Conservation (phyloP, 2,888 invertebrate genomes). For the Lasioglossum morio region DNA sequence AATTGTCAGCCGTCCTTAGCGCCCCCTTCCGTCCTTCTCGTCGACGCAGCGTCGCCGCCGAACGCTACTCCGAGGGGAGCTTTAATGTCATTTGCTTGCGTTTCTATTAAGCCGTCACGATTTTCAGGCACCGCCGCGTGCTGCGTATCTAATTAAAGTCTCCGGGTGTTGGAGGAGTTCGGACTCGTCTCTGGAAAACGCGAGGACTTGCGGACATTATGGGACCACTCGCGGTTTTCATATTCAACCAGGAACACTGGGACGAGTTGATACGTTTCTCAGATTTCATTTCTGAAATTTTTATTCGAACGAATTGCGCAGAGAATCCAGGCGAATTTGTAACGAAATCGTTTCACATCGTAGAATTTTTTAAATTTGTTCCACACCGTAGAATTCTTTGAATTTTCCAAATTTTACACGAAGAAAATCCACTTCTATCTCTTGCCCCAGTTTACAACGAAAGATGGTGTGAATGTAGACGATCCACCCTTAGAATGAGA, state of each 20-base stretch:
- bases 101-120: slow-evolving; percentile 45
- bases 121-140: neutral
- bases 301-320: neutral
- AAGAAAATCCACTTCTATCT: no score
- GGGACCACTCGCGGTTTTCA: neutral
- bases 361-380: no score
- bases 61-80: slow-evolving; percentile 1
- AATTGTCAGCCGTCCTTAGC: slow-evolving; percentile 47
- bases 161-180: neutral
- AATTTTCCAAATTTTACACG: no score
- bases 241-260: neutral
- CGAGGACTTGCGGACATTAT: neutral
- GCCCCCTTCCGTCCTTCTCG: neutral
- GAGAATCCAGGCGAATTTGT: no score
- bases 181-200: neutral
- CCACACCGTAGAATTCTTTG: no score
- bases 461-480: no score
- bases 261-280: neutral
- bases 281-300: neutral
- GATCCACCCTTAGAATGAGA: no score
- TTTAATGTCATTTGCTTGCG: slow-evolving; percentile 42
- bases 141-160: slow-evolving; percentile 6
- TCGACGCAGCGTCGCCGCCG: neutral
- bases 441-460: no score
- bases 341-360: no score